Evolutionary conservation across 2,113 vertebrate species (phyloP), one percentile per base, ranked within the genome.

Genomic region (Heterotis niloticus): DNA sequence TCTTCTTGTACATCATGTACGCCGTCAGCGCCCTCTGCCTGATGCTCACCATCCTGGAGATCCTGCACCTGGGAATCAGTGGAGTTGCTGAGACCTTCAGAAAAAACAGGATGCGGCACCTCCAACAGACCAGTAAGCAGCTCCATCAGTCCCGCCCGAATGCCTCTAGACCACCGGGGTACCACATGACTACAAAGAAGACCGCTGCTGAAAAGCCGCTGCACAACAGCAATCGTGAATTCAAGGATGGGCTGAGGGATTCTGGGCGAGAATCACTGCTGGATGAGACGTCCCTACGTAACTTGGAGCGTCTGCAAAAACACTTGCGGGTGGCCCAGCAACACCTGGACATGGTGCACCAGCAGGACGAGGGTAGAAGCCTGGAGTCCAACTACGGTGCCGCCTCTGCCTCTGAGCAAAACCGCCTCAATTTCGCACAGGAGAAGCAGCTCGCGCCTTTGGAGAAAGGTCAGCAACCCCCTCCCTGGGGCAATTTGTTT

Each of bases 1-100:
- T 96, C 86, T 97, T 97, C 85, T 90, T 96, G 65, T 85, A 95
- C 57, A 84, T 96, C 82, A 96, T 96, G 95, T 96, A 96, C 0
- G 92, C 93, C 0, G 95, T 96, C 75, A 95, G 94, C 0, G 88
- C 90, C 70, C 92, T 96, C 81, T 96, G 95, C 85, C 91, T 96
- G 75, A 79, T 94, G 75, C 93, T 96, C 81, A 96, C 94, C 34
- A 0, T 94, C 75, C 89, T 94, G 0, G 95, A 96, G 86, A 94
- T 96, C 1, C 5, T 94, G 71, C 95, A 96, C 18, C 78, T 96
- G 1, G 94, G 94, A 0, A 64, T 94, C 0, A 91, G 95, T 0
- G 89, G 92, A 16, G 85, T 96, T 81, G 89, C 92, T 0, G 95
- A 96, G 1, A 84, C 86, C 16, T 91, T 96, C 66, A 89, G 90